phyloP scores from a whole-genome alignment of 1,140 invertebrate species.

The Papilio machaon region DNA sequence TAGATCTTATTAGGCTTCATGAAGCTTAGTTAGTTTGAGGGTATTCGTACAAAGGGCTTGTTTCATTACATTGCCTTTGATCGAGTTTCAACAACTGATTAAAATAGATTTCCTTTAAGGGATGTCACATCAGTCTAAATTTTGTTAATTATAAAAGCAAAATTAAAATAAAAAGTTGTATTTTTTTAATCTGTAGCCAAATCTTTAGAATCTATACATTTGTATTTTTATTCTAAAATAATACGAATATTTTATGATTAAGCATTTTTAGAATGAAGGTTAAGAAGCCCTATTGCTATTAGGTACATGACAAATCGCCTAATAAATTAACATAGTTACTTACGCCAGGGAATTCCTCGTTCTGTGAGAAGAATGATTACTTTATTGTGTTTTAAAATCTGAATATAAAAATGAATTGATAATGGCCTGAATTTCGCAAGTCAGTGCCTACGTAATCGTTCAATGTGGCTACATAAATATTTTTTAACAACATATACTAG shows the following conservation, averaged over 20 bases:
- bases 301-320: neutral
- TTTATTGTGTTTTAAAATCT: too few species aligned
- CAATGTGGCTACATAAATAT: neutral
- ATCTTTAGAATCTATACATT: too few species aligned
- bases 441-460: neutral
- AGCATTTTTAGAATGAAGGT: neutral
- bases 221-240: neutral
- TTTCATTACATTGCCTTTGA: neutral
- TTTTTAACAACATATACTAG: neutral
- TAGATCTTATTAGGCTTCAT: conserved; percentile 12
- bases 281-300: neutral
- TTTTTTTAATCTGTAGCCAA: too few species aligned
- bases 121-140: neutral
- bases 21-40: neutral
- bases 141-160: neutral
- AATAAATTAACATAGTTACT: neutral
- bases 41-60: neutral
- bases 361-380: neutral
- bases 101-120: neutral
- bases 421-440: neutral
- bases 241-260: neutral
- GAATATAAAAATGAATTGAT: too few species aligned
- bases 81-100: neutral
- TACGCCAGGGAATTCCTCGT: neutral
- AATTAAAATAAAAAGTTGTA: too few species aligned